These are phyloP conservation scores for Artemia sinica DNA, from an alignment of 2,888 invertebrate genomes.

Conservation along the genomic window DNA sequence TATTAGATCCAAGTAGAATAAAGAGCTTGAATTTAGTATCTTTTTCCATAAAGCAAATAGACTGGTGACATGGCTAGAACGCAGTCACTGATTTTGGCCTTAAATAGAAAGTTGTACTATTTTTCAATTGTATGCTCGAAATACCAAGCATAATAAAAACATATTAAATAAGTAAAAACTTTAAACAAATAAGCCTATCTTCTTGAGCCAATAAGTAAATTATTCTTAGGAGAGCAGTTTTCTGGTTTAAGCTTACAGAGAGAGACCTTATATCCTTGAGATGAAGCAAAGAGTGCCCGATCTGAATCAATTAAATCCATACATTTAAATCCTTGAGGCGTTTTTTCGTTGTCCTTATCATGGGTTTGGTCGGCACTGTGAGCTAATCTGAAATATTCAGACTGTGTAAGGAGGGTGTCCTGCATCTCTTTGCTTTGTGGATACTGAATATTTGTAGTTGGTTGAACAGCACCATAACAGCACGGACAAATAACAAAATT, in stretches of 20 bases:
- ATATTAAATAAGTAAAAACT: too few relatives aligned
- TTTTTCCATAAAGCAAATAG: too few relatives aligned
- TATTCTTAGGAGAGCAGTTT: constrained; percentile 80
- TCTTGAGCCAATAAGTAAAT: constrained; percentile 50
- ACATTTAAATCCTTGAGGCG: constrained; percentile 57
- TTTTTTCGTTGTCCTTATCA: constrained; percentile 45
- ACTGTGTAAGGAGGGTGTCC: constrained; percentile 27
- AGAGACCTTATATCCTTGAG: constrained; percentile 53
- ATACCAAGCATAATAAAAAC: too few relatives aligned
- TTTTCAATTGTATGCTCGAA: too few relatives aligned
- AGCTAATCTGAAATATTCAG: constrained; percentile 59
- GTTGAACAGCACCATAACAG: constrained; percentile 51
- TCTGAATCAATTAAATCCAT: constrained; percentile 81
- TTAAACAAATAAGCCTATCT: too few relatives aligned
- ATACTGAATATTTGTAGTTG: constrained; percentile 45
- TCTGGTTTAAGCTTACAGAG: constrained; percentile 58
- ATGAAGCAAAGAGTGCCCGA: constrained; percentile 52
- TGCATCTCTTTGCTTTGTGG: constrained; percentile 46
- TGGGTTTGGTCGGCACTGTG: constrained; percentile 88
- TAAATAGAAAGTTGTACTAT: too few relatives aligned
- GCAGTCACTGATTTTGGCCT: too few relatives aligned
- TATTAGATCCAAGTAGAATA: too few relatives aligned
- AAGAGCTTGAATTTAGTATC: too few relatives aligned
- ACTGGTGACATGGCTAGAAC: too few relatives aligned
- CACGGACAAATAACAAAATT: constrained; percentile 81